Base-by-base conservation (phyloP, 2,888 invertebrate genomes). In the Cataglyphis rosenhaueri region DNA sequence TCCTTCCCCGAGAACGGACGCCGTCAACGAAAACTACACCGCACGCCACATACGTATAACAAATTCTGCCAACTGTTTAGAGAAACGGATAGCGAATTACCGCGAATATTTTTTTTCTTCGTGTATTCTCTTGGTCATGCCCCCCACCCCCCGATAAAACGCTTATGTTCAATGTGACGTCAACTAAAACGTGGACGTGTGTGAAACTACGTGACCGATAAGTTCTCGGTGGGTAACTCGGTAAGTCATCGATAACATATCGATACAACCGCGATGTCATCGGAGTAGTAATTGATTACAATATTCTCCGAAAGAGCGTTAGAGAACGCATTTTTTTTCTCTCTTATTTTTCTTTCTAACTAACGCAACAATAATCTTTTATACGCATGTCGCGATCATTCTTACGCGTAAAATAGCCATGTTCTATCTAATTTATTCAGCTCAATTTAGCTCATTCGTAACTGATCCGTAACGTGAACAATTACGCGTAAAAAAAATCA, bases 11-110 rank as follows among this genome's bases (percentile, higher is more conserved):
- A 18, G 75, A 91, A 89, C 91, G 86, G 89, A 91, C 90, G 90
- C 90, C 88, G 91, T 87, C 89, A 86, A 87, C 90, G 38, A 85
- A 82, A 86, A 32, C 21, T 82, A 88, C 87, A 89, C 87, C 85
- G 81, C 82, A 86, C 88, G 85, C 88, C 68, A 18, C 35, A 35
- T 21, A 15, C 70, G 32, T 21, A 70, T 21, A 21, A 86, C 89
- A 86, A 89, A 86, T 88, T 81, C 87, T 89, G 83, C 87, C 90
- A 88, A 90, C 89, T 87, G 87, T 85, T 89, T 84, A 84, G 84
- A 87, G 84, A 87, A 88, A 88, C 82, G 84, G 89, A 84, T 83
- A 81, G 87, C 84, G 76, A 88, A 83, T 87, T 85, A 62, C 62
- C 83, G 82, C 52, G 52, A 52, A 52, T 52, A n/a, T n/a, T n/a